Percentiles rank a stretch among this genome's conserved stretches.
These are phyloP conservation scores for Acronicta alni DNA, from an alignment of 2,888 invertebrate species.

Conservation along the genomic window DNA sequence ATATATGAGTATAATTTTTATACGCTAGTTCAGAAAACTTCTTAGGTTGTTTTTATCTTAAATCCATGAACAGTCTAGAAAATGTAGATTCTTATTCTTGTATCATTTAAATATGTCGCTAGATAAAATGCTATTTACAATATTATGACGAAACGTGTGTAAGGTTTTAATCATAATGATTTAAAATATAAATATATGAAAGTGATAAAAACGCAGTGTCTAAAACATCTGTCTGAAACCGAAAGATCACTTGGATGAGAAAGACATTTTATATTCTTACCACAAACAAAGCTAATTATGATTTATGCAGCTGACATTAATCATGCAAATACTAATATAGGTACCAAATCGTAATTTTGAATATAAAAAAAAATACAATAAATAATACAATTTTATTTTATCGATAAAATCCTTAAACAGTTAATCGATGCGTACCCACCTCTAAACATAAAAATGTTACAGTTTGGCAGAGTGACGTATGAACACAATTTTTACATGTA, in stretches of 20 bases:
- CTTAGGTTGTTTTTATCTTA: not conserved
- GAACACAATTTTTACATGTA: conserved; percentile 53
- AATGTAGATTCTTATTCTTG: not conserved
- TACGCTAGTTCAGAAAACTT: not conserved
- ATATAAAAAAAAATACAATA: not conserved
- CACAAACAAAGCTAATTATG: too few relatives aligned
- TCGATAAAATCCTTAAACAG: conserved; percentile 7
- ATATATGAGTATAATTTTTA: conserved; percentile 2
- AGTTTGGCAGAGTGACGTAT: conserved; percentile 51
- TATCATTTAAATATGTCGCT: not conserved
- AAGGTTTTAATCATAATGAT: too few relatives aligned
- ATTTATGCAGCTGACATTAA: too few relatives aligned
- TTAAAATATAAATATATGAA: too few relatives aligned
- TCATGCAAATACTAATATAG: too few relatives aligned
- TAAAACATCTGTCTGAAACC: too few relatives aligned
- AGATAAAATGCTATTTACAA: not conserved
- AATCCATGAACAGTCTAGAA: not conserved
- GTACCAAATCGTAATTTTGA: too few relatives aligned
- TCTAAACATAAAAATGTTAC: conserved; percentile 41
- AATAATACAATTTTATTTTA: not conserved
- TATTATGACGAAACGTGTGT: too few relatives aligned
- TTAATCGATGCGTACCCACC: conserved; percentile 32
- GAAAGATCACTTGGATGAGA: too few relatives aligned
- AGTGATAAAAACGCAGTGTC: too few relatives aligned
- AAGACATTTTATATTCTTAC: too few relatives aligned